These are phyloP conservation scores for Python bivittatus DNA, from an alignment of 2,113 vertebrate genomes.

Conservation along the genomic window DNA sequence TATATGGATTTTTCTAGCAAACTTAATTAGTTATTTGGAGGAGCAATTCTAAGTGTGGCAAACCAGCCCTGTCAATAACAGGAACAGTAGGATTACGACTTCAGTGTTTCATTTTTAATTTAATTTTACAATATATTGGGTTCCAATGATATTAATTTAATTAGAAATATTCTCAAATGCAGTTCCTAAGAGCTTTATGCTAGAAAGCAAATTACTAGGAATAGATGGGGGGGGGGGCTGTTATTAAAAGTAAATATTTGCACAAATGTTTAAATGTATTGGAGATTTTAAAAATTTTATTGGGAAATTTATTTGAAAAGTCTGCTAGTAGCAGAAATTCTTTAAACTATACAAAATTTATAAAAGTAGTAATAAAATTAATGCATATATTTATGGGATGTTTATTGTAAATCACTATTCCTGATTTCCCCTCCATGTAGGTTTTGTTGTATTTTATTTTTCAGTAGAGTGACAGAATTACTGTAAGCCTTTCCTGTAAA, in stretches of 20 bases:
- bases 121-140: background rate
- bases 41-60: background rate
- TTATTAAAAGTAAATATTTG: background rate
- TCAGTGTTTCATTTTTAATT: background rate
- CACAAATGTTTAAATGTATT: background rate
- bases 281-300: background rate
- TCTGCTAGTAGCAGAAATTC: background rate
- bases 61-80: background rate
- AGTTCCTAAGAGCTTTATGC: background rate
- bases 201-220: no score
- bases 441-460: background rate
- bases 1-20: background rate
- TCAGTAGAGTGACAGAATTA: background rate
- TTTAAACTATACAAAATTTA: background rate
- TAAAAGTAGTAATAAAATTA: background rate
- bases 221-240: no score
- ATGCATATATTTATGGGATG: background rate
- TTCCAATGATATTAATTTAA: background rate
- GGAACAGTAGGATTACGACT: background rate
- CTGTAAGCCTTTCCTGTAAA: background rate
- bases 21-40: background rate
- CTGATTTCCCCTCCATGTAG: background rate
- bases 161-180: background rate
- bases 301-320: background rate
- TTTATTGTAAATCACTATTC: background rate